phyloP scores from a whole-genome alignment of 2,888 invertebrate genomes.

The Leptura quadrifasciata region DNA sequence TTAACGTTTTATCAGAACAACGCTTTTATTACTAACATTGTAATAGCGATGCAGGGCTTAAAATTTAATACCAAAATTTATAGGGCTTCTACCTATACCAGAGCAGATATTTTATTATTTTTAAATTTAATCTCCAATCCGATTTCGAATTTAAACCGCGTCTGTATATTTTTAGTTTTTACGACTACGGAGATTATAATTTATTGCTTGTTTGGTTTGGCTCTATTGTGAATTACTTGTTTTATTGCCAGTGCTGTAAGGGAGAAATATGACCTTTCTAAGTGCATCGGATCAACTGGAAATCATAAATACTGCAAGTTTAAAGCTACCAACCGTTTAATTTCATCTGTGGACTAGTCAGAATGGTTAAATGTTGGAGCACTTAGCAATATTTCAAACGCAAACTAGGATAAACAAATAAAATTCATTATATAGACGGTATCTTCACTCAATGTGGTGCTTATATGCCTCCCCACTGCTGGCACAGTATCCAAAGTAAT shows the following conservation, averaged over 20 bases:
- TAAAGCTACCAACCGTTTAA: conserved; percentile 3
- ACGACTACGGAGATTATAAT: conserved; percentile 27
- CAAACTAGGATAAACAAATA: not conserved
- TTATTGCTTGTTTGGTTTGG: conserved; percentile 17
- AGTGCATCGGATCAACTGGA: not conserved
- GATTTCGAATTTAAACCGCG: conserved; percentile 16
- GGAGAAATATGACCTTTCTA: conserved; percentile 7
- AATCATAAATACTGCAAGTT: conserved; percentile 1
- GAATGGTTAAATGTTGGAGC: not conserved
- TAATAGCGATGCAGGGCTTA: conserved; percentile 28
- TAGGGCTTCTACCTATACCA: conserved; percentile 23
- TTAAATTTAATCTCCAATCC: conserved; percentile 30
- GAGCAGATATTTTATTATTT: conserved; percentile 31
- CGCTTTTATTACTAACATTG: conserved; percentile 25
- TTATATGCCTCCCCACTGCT: not conserved
- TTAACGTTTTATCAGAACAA: conserved; percentile 30
- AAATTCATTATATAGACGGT: not conserved
- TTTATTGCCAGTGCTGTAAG: not conserved
- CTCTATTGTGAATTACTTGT: conserved; percentile 7
- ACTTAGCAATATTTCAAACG: not conserved
- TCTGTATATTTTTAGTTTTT: conserved; percentile 25
- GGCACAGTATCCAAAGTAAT: not conserved
- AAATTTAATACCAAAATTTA: conserved; percentile 40
- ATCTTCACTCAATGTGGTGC: not conserved
- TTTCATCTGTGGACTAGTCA: not conserved